Conservation (phyloP, 1,140 invertebrate species). For the Lucilia sericata region DNA sequence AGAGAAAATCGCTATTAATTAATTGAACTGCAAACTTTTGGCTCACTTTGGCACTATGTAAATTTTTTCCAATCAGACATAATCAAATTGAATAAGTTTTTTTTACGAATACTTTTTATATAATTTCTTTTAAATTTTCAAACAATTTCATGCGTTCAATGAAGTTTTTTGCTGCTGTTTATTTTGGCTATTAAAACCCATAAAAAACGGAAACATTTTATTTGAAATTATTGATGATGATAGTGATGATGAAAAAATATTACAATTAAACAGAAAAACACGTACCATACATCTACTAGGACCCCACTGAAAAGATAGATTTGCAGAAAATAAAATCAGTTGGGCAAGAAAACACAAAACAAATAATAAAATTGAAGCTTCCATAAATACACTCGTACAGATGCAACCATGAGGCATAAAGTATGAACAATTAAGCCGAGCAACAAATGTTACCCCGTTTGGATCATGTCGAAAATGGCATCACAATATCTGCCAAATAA, state of each 20-base stretch:
- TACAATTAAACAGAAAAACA: conserved; percentile 8
- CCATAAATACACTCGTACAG: too few species aligned
- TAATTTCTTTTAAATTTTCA: background rate
- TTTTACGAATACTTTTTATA: background rate
- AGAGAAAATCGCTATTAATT: too few species aligned
- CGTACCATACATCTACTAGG: background rate
- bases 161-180: background rate
- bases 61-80: too few species aligned
- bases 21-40: too few species aligned
- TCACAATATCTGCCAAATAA: background rate
- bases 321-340: background rate
- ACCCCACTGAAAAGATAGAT: background rate
- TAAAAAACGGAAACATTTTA: conserved; percentile 39
- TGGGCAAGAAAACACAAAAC: background rate
- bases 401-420: background rate
- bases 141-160: background rate
- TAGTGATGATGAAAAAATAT: background rate
- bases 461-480: background rate
- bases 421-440: background rate
- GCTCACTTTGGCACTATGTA: too few species aligned
- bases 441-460: conserved; percentile 1
- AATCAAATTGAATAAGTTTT: background rate
- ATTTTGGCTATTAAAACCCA: background rate
- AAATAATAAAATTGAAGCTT: background rate
- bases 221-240: conserved; percentile 39